Evolutionary conservation across 1,140 invertebrate genomes (phyloP), one percentile per base, ranked within the genome.

Genomic region (Uloborus diversus): DNA sequence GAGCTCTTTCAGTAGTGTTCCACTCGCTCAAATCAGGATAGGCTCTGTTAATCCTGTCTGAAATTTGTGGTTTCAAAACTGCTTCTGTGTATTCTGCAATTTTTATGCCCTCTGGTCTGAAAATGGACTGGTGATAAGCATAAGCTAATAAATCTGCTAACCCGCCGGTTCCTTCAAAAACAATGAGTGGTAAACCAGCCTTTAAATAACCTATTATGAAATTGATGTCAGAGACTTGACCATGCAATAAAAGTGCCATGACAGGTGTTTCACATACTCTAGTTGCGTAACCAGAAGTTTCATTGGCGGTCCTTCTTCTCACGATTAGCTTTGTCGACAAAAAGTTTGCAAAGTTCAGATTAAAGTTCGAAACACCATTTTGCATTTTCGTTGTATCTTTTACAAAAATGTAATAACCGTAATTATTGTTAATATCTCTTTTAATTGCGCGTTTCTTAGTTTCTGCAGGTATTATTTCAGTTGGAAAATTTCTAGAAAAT

Each of bases 141-240:
- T 84, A 88, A 1, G 85, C 83, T 20, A 88, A 66, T 4, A 88
- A 80, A 83, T 88, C 87, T 47, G 87, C 87, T 5, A 86, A 82
- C 4, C 85, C 85, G 5, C 87, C 88, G 65, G 84, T 86, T 9
- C 86, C 87, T 81, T 86, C 85, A 2, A 88, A 71, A 7, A 88
- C 84, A 4, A 88, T 81, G 4, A 88, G 84, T 25, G 88, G 86
- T 79, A 87, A 84, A 64, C 86, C 84, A 27, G 85, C 84, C 33
- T 85, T 85, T 13, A 88, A 80, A 78, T 86, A 84, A 51, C 83
- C 85, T 5, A 86, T 66, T n/a, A 87, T 83, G 20, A 86, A 82
- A 42, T 86, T 84, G 14, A 87, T 85, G 32, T 84, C 83, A 5
- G 82, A 71, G 23, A 85, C 84, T 17, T 85, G 85, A 1, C 87